phyloP scores from a whole-genome alignment of 1,140 invertebrate species.

The Cotesia vestalis region DNA sequence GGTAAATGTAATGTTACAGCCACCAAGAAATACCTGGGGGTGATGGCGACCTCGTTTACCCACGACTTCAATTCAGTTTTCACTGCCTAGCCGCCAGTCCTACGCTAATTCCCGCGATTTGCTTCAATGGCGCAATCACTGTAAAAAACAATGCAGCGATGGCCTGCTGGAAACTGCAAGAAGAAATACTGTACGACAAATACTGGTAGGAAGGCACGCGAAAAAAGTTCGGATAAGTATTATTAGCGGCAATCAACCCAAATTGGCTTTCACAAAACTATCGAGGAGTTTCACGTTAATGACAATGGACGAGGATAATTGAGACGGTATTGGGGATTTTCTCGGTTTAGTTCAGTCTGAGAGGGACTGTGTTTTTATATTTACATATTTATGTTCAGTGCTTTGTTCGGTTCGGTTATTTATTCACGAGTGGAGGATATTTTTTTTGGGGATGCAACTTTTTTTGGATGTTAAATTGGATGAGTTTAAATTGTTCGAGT shows the following conservation, averaged over 20 bases:
- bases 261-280: conserved; percentile 36
- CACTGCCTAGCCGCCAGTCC: not conserved
- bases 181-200: no score
- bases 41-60: conserved; percentile 31
- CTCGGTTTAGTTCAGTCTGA: no score
- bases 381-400: not conserved
- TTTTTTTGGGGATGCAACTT: no score
- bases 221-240: conserved; percentile 26
- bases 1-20: conserved; percentile 11
- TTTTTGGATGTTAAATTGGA: no score
- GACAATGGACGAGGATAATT: conserved; percentile 1
- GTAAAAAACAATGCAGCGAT: conserved; percentile 35
- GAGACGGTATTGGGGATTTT: not conserved
- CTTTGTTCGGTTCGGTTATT: no score
- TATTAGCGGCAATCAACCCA: conserved; percentile 23
- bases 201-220: no score
- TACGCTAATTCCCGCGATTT: conserved; percentile 42
- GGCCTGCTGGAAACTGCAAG: not conserved
- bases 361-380: not conserved
- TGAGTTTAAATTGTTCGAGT: no score
- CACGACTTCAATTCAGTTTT: conserved; percentile 12
- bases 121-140: conserved; percentile 40
- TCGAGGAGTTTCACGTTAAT: conserved; percentile 13
- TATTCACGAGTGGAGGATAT: no score
- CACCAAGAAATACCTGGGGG: not conserved